Evolutionary conservation across 2,797 vertebrate species (phyloP).

Genomic region (Alfaro cultratus): DNA sequence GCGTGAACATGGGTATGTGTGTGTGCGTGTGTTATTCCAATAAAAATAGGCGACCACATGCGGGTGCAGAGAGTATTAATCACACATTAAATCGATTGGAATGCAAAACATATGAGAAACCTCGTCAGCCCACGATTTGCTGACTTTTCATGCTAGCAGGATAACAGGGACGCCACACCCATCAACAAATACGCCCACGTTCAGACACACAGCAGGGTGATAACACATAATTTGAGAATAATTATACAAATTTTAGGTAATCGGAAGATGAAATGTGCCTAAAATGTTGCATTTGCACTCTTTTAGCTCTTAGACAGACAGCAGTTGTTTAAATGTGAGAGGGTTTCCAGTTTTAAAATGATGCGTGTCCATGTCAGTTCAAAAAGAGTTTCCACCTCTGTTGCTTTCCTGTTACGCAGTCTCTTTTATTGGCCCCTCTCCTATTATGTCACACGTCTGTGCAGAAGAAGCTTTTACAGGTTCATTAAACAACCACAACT

Average conservation of each 20-base stretch:
- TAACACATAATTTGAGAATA: slow-evolving; percentile 28
- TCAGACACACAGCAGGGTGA: slow-evolving; percentile 16
- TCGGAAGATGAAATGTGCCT: slow-evolving; percentile 45
- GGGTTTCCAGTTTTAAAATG: slow-evolving; percentile 35
- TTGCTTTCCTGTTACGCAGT: slow-evolving; percentile 9
- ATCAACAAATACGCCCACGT: slow-evolving; percentile 22
- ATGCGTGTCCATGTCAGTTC: slow-evolving; percentile 18
- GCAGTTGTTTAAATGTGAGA: slow-evolving; percentile 13
- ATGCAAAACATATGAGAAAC: slow-evolving; percentile 56
- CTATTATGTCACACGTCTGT: slow-evolving; percentile 37
- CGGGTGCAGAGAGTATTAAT: slow-evolving; percentile 48
- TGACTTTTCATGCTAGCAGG: slow-evolving; percentile 29
- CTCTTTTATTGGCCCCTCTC: neutral
- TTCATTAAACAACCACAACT: neutral
- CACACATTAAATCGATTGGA: slow-evolving; percentile 59
- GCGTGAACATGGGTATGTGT: slow-evolving; percentile 1
- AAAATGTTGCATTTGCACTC: slow-evolving; percentile 11
- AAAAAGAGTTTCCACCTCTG: slow-evolving; percentile 26
- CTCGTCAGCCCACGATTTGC: slow-evolving; percentile 24
- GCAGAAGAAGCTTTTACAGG: slow-evolving; percentile 10
- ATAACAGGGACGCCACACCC: slow-evolving; percentile 58
- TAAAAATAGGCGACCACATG: slow-evolving; percentile 39
- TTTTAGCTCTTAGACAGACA: slow-evolving; percentile 2
- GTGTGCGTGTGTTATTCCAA: slow-evolving; percentile 28
- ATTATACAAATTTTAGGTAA: slow-evolving; percentile 40